Evolutionary conservation across 2,797 vertebrate species (phyloP).

Genomic region (Leucoraja ocellata): DNA sequence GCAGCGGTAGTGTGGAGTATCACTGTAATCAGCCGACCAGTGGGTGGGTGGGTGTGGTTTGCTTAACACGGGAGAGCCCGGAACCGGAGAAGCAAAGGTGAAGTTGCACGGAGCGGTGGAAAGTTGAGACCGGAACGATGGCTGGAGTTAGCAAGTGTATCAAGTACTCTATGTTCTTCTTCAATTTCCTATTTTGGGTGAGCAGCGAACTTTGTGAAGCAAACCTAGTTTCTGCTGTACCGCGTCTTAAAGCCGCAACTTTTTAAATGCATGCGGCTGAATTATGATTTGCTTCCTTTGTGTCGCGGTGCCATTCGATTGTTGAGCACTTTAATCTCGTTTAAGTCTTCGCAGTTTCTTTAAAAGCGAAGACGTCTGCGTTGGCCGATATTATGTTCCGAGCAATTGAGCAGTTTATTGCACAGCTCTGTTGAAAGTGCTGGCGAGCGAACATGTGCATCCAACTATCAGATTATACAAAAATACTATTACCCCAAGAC

Average conservation of each 20-base stretch:
- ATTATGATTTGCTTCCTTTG: too few relatives aligned
- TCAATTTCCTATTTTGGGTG: constrained; percentile 71
- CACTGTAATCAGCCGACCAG: too few relatives aligned
- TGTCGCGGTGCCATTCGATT: too few relatives aligned
- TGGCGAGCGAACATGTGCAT: not conserved
- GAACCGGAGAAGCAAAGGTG: not conserved
- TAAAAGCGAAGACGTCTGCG: too few relatives aligned
- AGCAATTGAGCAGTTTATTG: not conserved
- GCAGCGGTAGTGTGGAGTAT: too few relatives aligned
- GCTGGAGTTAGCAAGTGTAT: constrained; percentile 59
- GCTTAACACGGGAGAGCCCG: too few relatives aligned
- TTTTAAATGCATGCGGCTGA: too few relatives aligned
- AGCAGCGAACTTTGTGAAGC: constrained; percentile 43
- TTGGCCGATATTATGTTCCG: not conserved
- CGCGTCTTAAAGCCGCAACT: too few relatives aligned
- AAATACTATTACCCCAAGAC: not conserved
- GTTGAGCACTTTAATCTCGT: too few relatives aligned
- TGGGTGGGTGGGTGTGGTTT: not conserved
- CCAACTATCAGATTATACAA: not conserved
- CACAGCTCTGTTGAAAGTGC: not conserved
- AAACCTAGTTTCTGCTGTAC: too few relatives aligned
- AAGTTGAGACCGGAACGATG: constrained; percentile 47
- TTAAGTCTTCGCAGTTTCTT: not conserved
- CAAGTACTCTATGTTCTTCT: constrained; percentile 66
- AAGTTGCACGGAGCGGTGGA: not conserved